Base-by-base conservation (phyloP, 2,888 invertebrate genomes). In the Leuctra nigra region DNA sequence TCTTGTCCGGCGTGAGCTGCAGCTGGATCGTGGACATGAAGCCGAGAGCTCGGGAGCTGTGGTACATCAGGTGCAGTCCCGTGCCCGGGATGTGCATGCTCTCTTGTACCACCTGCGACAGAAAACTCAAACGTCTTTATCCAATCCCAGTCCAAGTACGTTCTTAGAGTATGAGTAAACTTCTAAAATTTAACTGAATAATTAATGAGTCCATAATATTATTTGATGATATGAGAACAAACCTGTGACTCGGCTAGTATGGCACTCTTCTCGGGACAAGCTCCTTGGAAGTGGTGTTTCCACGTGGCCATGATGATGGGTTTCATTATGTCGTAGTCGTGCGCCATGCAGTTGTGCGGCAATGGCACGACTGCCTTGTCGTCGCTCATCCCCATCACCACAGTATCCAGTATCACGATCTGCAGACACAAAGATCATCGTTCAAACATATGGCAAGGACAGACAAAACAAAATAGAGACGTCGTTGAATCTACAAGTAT, bases 81-180 rank as follows among this genome's bases (percentile, higher is more conserved):
- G 96, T 95, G 23, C 94, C 96, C 0, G 96, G 94, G 59, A 98
- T 91, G 68, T 88, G 87, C 9, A 97, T 77, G 64, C 92, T 93
- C 73, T 97, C 96, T 75, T 96, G 96, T 7, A 97, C 86, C 1
- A 96, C 96, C 80, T 83, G 68, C 2, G 67, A 67, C 58, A 36
- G 35, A 20, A 55, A 2, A n/a, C 9, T 4, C 29, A 52, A 35
- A 48, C 20, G 13, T 11, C 14, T 16, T 18, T 44, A 13, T 20
- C 14, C 22, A n/a, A 11, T 29, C 11, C 29, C 6, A 29, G 29
- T 29, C 29, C 6, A 7, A 29, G 29, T 7, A 7, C n/a, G n/a
- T n/a, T n/a, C n/a, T n/a, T n/a, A n/a, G n/a, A n/a, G n/a, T n/a
- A n/a, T n/a, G n/a, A n/a, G n/a, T n/a, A n/a, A n/a, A n/a, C n/a